Evolutionary conservation across 2,113 vertebrate genomes (phyloP), one percentile per base, ranked within the genome.

Genomic region (Cyphomyrus plagiostoma): DNA sequence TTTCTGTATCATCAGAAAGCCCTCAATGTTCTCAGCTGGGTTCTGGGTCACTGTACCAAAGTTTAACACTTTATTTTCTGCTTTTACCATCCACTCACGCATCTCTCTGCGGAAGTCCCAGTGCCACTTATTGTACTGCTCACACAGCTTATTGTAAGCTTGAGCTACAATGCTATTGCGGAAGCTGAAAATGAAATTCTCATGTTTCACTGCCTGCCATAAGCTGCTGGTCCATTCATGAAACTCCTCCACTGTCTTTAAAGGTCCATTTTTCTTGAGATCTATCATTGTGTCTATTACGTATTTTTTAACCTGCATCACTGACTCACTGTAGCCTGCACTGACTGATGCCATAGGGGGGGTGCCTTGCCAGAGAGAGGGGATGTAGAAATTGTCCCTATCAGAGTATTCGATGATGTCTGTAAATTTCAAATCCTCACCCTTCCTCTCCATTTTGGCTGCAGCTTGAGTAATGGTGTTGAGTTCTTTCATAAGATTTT

Each of bases 341-440:
- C 92, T 95, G 4, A 96, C 94, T 88, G 93, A 89, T 50, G 94
- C 93, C 95, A 95, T 95, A 8, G 95, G 95, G 39, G 95, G 95
- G 58, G 49, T 92, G n/a, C 93, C 93, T 39, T 91, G 87, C 94
- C 93, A 94, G 49, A 92, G 74, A 13, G 91, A 84, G 85, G 93
- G 92, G 52, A 94, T 90, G 82, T 93, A 90, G 92, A 92, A 92
- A 85, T 90, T 92, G 48, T 91, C 90, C 19, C 21, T 70, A 26
- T 92, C 82, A 74, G 90, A 45, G 35, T 92, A 92, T 8, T 92
- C 88, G n/a, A 94, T 89, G n/a, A 94, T 90, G 84, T 94, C 90
- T 0, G 90, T 92, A 17, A 91, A 50, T 50, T 50, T 50, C 49
- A 11, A 2, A 10, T 11, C 21, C 3, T 94, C 93, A 88, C 93